Percentiles rank a stretch among this genome's conserved stretches.
These are phyloP conservation scores for Callaeas wilsoni DNA, from an alignment of 2,113 vertebrate genomes.

Conservation along the genomic window DNA sequence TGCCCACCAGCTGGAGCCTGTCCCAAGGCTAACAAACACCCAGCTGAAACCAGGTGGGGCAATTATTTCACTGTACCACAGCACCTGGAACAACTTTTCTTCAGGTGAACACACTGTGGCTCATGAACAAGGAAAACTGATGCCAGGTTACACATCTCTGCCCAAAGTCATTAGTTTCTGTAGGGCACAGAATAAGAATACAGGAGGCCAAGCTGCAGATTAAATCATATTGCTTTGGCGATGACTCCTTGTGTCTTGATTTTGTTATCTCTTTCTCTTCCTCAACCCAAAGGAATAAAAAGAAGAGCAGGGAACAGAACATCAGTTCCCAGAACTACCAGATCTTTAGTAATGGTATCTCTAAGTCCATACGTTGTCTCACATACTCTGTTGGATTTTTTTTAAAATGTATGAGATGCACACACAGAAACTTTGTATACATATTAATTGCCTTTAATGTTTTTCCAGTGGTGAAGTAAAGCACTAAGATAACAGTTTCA, in stretches of 20 bases:
- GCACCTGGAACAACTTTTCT: neutral
- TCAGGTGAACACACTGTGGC: neutral
- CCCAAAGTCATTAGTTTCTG: neutral
- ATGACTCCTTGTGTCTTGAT: neutral
- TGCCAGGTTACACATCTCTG: neutral
- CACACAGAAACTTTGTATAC: neutral
- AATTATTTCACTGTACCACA: neutral
- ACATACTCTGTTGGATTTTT: neutral
- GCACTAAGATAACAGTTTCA: conserved; percentile 47
- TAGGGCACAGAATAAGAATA: neutral
- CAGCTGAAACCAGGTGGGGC: neutral
- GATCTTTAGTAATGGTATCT: neutral
- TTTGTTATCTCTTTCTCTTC: neutral
- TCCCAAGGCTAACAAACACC: neutral
- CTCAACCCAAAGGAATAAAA: neutral
- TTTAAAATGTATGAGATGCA: neutral
- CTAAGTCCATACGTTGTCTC: neutral
- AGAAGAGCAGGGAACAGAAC: neutral
- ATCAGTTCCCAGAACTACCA: neutral
- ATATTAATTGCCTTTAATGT: conserved; percentile 49
- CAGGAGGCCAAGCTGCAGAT: neutral
- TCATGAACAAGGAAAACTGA: neutral
- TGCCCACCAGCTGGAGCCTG: neutral
- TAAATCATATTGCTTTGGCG: neutral
- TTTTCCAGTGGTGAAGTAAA: conserved; percentile 33